Base-by-base conservation (phyloP, 2,888 invertebrate genomes). In the Lampropteryx suffumata region DNA sequence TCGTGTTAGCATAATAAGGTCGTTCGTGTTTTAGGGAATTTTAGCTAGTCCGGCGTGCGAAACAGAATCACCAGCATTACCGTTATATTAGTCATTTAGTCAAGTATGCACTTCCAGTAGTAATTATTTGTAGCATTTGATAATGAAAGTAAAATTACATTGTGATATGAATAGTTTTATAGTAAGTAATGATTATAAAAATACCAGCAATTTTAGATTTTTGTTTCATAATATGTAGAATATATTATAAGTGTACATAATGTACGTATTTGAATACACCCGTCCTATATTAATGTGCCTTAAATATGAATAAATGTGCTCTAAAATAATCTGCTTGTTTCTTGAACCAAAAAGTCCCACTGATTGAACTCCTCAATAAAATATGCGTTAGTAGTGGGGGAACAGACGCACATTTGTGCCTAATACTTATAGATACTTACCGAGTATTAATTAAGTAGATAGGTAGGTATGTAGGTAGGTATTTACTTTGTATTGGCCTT, bases 231-330 rank as follows among this genome's bases (percentile, higher is more conserved):
- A 48, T 58, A 39, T 42, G 28, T 57, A 50, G 50, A 5, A 17
- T 30, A 10, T 13, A 34, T n/a, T n/a, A 46, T 3, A 17, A 17
- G 33, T 51, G 57, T 50, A 35, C 45, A 52, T 46, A 47, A 46
- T 44, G 47, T 53, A 45, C 46, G 33, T 63, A 63, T 46, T 61
- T 59, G 55, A 61, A 63, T 49, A 62, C 57, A 62, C 61, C 69
- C 76, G 77, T 81, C 80, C 79, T 71, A 32, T 29, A 59, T 61
- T 77, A 80, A 78, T 47, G 71, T 74, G 75, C 72, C 76, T 67
- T 69, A 65, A 21, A 42, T 55, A 57, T 42, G 13, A 81, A 77
- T 80, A 79, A 81, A 79, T 42, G 70, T 73, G 75, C 71, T 75
- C 64, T 68, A 64, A 9, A 54, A 24, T 7, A 24, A 2, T 24